phyloP scores from a whole-genome alignment of 53 echinoderm and acorn worm species.

The Crossaster papposus region DNA sequence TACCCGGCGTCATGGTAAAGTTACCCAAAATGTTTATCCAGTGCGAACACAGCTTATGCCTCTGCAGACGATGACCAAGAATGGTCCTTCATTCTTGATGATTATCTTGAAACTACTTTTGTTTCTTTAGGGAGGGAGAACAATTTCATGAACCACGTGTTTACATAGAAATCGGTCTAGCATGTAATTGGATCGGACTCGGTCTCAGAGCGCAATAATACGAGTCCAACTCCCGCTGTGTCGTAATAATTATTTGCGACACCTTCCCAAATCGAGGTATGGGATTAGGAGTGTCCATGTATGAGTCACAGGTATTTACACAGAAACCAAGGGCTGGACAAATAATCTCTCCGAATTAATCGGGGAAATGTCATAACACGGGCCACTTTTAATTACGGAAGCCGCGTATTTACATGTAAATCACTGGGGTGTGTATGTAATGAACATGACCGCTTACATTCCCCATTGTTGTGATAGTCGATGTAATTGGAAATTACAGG shows the following conservation, averaged over 20 bases:
- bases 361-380: not conserved
- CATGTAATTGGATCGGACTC: not conserved
- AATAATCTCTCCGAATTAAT: not conserved
- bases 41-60: too few species aligned
- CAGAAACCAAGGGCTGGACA: slow-evolving; percentile 1
- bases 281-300: not conserved
- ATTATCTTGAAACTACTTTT: too few species aligned
- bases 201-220: not conserved
- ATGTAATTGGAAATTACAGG: not conserved
- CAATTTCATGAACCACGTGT: not conserved
- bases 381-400: not conserved
- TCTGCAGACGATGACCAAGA: too few species aligned
- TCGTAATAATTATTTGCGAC: not conserved
- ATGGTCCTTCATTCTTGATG: too few species aligned
- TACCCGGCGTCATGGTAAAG: too few species aligned
- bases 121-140: not conserved
- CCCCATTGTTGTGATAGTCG: not conserved
- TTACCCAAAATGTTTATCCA: too few species aligned
- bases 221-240: not conserved
- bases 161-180: not conserved
- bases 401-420: not conserved
- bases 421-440: slow-evolving; percentile 4
- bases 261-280: not conserved
- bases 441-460: not conserved
- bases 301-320: slow-evolving; percentile 1